Conservation (phyloP, 1,140 invertebrate genomes). For the Drosophila setifemur region DNA sequence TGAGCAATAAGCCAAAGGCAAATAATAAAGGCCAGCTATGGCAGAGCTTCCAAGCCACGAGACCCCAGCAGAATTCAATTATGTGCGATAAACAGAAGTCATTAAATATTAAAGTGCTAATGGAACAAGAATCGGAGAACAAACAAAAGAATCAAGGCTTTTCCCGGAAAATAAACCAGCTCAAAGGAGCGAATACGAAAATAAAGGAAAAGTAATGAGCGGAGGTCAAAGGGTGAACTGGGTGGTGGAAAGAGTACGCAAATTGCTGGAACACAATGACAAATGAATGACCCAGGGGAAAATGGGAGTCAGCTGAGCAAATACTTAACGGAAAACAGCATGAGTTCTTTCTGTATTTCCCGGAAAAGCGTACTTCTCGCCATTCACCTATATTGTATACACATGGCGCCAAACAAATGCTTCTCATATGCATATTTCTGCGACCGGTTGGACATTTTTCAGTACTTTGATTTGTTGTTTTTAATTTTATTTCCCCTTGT, state of each 20-base stretch:
- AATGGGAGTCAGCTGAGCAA: constrained; percentile 1
- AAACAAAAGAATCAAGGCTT: constrained; percentile 12
- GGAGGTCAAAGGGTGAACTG: background rate
- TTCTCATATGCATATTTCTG: constrained; percentile 44
- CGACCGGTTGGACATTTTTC: constrained; percentile 39
- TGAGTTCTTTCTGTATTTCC: background rate
- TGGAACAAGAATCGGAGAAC: constrained; percentile 56
- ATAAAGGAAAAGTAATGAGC: background rate
- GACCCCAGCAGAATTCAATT: constrained; percentile 60
- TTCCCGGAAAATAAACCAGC: constrained; percentile 1
- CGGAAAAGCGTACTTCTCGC: no score
- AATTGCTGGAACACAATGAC: constrained; percentile 8
- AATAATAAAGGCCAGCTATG: constrained; percentile 43
- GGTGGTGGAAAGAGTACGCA: background rate
- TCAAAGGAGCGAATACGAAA: constrained; percentile 5
- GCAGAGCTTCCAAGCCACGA: background rate
- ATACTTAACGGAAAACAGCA: background rate
- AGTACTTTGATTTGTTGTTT: constrained; percentile 31
- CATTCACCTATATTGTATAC: constrained; percentile 4
- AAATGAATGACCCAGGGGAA: constrained; percentile 18
- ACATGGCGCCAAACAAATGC: constrained; percentile 29
- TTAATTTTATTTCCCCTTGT: constrained; percentile 50
- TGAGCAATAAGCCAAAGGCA: constrained; percentile 61
- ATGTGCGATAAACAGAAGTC: constrained; percentile 76
- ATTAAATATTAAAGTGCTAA: constrained; percentile 78